Evolutionary conservation across 2,797 vertebrate genomes (phyloP).

Genomic region (Holocentrus rufus): DNA sequence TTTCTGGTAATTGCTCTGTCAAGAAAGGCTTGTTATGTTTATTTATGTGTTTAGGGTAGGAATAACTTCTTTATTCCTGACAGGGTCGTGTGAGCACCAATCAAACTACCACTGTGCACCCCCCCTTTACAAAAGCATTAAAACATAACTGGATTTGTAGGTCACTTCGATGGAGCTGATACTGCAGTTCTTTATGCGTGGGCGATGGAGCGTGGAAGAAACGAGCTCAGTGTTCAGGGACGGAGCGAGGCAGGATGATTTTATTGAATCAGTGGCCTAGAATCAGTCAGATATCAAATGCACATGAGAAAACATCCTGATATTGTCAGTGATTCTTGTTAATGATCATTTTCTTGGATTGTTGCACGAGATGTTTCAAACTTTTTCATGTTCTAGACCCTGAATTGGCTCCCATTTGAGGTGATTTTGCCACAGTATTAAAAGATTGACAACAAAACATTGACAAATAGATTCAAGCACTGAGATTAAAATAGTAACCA

Average conservation of each 20-base stretch:
- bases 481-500: too few relatives aligned
- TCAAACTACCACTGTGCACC: not conserved
- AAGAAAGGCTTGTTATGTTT: not conserved
- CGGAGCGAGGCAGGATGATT: not conserved
- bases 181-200: constrained; percentile 18
- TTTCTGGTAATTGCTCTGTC: constrained; percentile 37
- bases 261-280: constrained; percentile 22
- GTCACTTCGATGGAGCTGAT: constrained; percentile 29
- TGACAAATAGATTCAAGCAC: too few relatives aligned
- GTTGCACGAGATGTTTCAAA: not conserved
- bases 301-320: constrained; percentile 8
- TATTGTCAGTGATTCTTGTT: not conserved
- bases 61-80: constrained; percentile 26
- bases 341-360: not conserved
- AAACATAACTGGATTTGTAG: constrained; percentile 23
- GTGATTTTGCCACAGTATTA: too few relatives aligned
- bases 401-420: too few relatives aligned
- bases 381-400: too few relatives aligned
- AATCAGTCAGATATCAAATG: constrained; percentile 20
- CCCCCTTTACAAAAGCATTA: constrained; percentile 10
- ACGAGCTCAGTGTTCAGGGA: too few relatives aligned
- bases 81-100: constrained; percentile 21
- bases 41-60: constrained; percentile 27
- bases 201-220: not conserved
- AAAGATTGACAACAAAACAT: too few relatives aligned